Base-by-base conservation (phyloP, 2,888 invertebrate species). In the Drosophila lacicola region DNA sequence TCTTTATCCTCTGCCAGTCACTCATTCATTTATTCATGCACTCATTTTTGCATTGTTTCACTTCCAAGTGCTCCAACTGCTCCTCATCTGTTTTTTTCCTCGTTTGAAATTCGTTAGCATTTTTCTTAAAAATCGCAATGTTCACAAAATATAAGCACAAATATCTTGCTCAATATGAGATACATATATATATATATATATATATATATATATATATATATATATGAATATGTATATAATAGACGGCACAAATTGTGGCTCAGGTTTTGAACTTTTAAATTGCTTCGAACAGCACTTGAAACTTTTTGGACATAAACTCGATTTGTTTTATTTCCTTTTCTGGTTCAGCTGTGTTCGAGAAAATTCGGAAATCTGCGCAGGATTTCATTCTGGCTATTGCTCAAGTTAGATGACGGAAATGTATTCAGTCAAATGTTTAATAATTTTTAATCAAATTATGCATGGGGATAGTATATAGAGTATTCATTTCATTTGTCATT, bases 1-100 rank as follows among this genome's bases (percentile, higher is more conserved):
- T 36, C 44, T 13, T 42, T 3, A 25, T n/a, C 13, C 1, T 2
- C 42, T 36, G n/a, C 10, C 45, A 60, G 34, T 55, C 51, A 57
- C n/a, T 53, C 51, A 42, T 25, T 64, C 39, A 53, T 45, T 64
- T 39, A 51, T 50, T 44, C 44, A 53, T 29, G 51, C 55, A 51
- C 44, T 56, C 55, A 46, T 60, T 45, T 51, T 49, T 14, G 54
- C 14, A 51, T 69, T 64, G 50, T 72, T 44, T 55, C 46, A 53
- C 34, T 51, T 68, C 61, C 69, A 75, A 74, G 74, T 65, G 70
- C 25, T 17, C 17, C 17, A 17, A 17, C 17, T 62, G 41, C 44
- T 33, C 49, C 29, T 29, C 42, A 56, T 49, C 42, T 36, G 49
- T 6, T 47, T 36, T 46, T 56, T 46, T 33, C 37, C 61, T 61